These are phyloP conservation scores for Pseudopleuronectes americanus DNA, from an alignment of 2,797 vertebrate species.

Conservation along the genomic window DNA sequence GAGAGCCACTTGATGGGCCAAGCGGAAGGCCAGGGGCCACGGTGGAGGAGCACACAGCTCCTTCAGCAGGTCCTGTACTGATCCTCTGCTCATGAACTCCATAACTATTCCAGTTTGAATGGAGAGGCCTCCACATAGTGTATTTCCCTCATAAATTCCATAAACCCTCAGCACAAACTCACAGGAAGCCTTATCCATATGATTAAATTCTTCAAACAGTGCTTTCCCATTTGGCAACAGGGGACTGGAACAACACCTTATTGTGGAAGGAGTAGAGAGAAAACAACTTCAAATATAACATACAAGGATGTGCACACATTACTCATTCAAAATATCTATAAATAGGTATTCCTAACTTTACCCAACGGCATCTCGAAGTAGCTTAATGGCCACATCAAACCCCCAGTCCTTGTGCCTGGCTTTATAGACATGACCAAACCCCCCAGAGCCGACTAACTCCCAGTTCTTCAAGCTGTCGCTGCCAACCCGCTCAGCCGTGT, in stretches of 20 bases:
- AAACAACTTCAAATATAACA: neutral
- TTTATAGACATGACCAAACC: conserved; percentile 73
- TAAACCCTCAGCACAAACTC: conserved; percentile 69
- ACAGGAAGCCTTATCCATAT: conserved; percentile 65
- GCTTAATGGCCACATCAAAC: conserved; percentile 76
- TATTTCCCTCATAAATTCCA: conserved; percentile 62
- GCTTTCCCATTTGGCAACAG: rapidly evolving
- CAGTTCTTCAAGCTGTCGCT: conserved; percentile 51
- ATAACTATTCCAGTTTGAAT: conserved; percentile 75
- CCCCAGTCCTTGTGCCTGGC: conserved; percentile 61
- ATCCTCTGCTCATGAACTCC: conserved; percentile 78
- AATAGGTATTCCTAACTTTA: conserved; percentile 38
- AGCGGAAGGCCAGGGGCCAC: conserved; percentile 73
- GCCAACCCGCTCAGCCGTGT: neutral
- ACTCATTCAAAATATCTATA: neutral
- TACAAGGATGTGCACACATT: neutral
- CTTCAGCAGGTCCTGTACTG: conserved; percentile 63
- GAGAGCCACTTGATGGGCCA: conserved; percentile 74
- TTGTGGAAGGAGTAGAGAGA: neutral
- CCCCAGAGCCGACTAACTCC: conserved; percentile 57
- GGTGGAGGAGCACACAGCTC: conserved; percentile 52
- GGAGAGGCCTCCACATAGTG: rapidly evolving
- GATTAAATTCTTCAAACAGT: conserved; percentile 49
- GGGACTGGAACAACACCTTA: conserved; percentile 9
- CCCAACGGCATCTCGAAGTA: conserved; percentile 48